Base-by-base conservation (phyloP, 2,888 invertebrate genomes). In the Drosophila prostipennis region DNA sequence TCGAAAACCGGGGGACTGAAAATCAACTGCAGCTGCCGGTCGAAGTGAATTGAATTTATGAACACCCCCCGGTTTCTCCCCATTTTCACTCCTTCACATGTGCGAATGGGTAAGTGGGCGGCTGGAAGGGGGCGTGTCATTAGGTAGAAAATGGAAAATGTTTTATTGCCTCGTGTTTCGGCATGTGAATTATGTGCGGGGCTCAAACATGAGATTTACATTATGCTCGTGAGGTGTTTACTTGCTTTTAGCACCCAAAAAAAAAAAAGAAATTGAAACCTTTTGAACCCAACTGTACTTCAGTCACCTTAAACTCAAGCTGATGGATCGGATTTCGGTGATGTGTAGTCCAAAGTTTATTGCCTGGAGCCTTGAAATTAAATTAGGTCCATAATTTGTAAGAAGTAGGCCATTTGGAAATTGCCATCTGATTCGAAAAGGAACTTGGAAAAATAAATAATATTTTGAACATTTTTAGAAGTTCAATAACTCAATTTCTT, bases 11-110 rank as follows among this genome's bases (percentile, higher is more conserved):
- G 40, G 40, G 42, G 42, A 49, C 45, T 59, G n/a, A 69, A 71
- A 69, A 77, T 87, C 79, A 81, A 81, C 71, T 74, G 87, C 82
- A 79, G 82, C 87, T 85, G 85, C 74, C 84, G 85, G 77, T 74
- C 84, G 84, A 80, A 83, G 78, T 78, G 78, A 87, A 87, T 78
- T 79, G 86, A 87, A 81, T 87, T 85, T 79, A 87, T 74, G 74
- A 72, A 79, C 71, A 79, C 71, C 72, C 74, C 74, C 32, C 16
- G 19, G 37, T 53, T 32, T 52, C 39, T 43, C 29, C 19, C 51
- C 57, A 26, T 34, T 53, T 46, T 45, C 49, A 29, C 55, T 36
- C 34, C 52, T 48, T 46, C 36, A 53, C 29, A 37, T 46, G 29
- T 29, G 29, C 7, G 29, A 7, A 7, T 29, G 29, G 7, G 63